Evolutionary conservation across 2,888 invertebrate genomes (phyloP).

Genomic region (Acanthosepion esculentum): DNA sequence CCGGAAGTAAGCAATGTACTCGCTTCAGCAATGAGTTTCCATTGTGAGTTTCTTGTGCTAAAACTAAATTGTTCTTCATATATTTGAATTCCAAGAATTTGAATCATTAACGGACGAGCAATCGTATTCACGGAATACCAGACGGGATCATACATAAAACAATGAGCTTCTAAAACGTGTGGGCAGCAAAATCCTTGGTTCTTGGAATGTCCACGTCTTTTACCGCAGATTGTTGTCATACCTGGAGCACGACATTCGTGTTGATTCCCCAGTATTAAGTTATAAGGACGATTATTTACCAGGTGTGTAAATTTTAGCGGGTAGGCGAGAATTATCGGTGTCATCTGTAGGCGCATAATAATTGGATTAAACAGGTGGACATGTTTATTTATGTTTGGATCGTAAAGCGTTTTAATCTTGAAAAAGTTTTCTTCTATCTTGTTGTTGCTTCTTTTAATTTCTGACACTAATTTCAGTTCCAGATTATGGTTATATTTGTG

Average conservation of each 20-base stretch:
- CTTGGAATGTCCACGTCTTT: background rate
- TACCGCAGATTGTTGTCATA: background rate
- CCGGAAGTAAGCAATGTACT: background rate
- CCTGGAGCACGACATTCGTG: background rate
- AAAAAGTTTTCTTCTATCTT: background rate
- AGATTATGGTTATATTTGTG: background rate
- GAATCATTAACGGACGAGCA: background rate
- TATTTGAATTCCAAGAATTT: background rate
- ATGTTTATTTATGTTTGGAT: background rate
- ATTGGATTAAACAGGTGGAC: background rate
- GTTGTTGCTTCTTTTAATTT: background rate
- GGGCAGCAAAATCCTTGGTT: constrained; percentile 25
- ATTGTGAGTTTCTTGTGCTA: background rate
- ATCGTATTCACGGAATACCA: constrained; percentile 33
- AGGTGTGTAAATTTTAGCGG: background rate
- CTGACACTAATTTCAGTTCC: background rate
- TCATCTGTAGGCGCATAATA: background rate
- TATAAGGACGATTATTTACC: constrained; percentile 14
- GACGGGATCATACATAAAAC: background rate
- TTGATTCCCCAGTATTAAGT: background rate
- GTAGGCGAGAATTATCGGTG: background rate
- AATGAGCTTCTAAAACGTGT: background rate
- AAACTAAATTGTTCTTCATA: background rate
- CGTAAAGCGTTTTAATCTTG: background rate
- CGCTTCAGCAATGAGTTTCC: background rate